Base-by-base conservation (phyloP, 2,113 vertebrate species). In the Calypte anna region DNA sequence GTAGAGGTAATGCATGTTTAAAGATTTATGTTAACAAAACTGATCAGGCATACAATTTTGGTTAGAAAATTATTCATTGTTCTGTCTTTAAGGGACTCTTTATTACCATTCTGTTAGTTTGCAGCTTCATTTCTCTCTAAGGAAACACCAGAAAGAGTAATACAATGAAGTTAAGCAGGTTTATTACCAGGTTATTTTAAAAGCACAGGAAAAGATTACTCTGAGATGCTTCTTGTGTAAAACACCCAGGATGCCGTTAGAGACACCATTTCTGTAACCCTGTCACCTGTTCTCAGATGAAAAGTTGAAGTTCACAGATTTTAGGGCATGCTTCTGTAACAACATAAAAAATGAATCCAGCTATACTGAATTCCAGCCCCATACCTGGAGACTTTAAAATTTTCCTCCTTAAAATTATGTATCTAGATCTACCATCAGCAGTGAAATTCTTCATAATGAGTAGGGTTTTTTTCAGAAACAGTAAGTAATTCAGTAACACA, bases 361-460 rank as follows among this genome's bases (percentile, higher is more conserved):
- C 31, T 50, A 30, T 4, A 38, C 23, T 31, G 50, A 82, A 53
- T 55, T 55, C 68, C 48, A 66, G 59, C 25, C 22, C 40, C 59
- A 67, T 3, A 53, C 5, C 5, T 6, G 13, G 14, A 0, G 0
- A 24, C 11, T 5, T 14, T 8, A 9, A 68, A 89, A 79, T 46
- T 12, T 72, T 50, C 11, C 28, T 75, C 61, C 57, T 67, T 68
- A 46, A 84, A 94, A 78, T 50, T 58, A 69, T 3, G 4, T 33
- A 40, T 25, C 0, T 0, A 91, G 66, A 78, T 23, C 44, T 67
- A 79, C 75, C 20, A 64, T 11, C 15, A 76, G 36, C 36, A 55
- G 38, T 73, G 44, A 27, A 75, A 89, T 31, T 22, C 61, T 54
- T 66, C 21, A 58, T 10, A 77, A 76, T 87, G 72, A 30, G 30